Evolutionary conservation across 2,888 invertebrate species (phyloP).

Genomic region (Epistrophe grossulariae): DNA sequence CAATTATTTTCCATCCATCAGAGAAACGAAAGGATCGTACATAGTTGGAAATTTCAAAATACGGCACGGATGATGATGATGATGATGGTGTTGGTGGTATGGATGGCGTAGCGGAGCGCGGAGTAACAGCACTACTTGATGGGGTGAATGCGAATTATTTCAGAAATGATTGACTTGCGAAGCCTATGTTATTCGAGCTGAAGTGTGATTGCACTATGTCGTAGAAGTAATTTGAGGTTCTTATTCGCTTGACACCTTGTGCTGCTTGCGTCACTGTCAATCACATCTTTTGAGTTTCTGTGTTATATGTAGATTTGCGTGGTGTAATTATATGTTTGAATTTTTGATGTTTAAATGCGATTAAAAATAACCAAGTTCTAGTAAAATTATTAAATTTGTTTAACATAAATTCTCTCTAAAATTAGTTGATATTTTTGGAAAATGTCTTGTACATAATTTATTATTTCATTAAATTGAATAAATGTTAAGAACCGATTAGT

Average conservation of each 20-base stretch:
- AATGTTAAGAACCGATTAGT: too few relatives aligned
- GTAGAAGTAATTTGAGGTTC: conserved; percentile 40
- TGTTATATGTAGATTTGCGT: neutral
- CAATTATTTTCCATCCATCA: conserved; percentile 34
- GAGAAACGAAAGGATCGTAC: conserved; percentile 14
- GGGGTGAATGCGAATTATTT: conserved; percentile 24
- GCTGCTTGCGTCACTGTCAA: conserved; percentile 23
- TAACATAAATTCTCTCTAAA: too few relatives aligned
- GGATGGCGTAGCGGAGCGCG: neutral
- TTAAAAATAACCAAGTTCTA: neutral
- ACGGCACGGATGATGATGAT: too few relatives aligned
- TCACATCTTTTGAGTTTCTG: conserved; percentile 20
- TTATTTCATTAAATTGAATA: too few relatives aligned
- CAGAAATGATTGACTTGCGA: conserved; percentile 37
- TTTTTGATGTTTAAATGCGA: neutral
- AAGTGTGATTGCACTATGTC: conserved; percentile 41
- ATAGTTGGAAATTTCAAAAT: conserved; percentile 5
- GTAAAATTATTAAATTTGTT: too few relatives aligned
- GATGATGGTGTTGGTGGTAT: neutral
- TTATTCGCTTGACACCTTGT: conserved; percentile 8
- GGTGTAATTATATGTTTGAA: neutral
- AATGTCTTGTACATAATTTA: too few relatives aligned
- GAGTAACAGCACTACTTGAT: too few relatives aligned
- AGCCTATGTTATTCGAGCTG: conserved; percentile 26
- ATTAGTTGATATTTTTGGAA: too few relatives aligned